Evolutionary conservation across 2,888 invertebrate genomes (phyloP), one percentile per base, ranked within the genome.

Genomic region (Lasioglossum marginatum): DNA sequence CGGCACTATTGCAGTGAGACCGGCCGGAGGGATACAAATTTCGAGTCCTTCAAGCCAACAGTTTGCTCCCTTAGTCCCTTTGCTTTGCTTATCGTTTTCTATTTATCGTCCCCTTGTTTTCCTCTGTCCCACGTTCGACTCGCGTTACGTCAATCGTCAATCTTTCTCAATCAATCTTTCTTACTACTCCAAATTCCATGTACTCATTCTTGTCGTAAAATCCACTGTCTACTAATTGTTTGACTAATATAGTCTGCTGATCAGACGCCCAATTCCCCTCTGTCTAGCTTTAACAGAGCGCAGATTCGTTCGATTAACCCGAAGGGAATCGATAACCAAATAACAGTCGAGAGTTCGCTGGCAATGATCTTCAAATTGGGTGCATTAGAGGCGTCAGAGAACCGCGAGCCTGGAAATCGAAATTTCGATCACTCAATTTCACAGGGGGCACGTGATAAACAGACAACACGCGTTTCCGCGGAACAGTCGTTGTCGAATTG

Each of bases 391-490:
- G 27, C 71, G 43, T 40, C 71, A 27, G 16, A 27, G 43, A 40
- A 23, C n/a, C 40, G 34, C n/a, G 40, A 71, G 27, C 8, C 27
- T 45, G 45, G 19, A 45, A 45, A 72, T 72, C 71, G 37, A 66
- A 45, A 45, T 72, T 31, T 16, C 71, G 71, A 71, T 71, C 27
- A 31, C 19, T 72, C 71, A 43, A 72, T 71, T 27, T 71, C 71
- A 27, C 43, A 16, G 14, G 63, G 63, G 31, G 31, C 2, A 14
- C 43, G 43, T 27, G 71, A 43, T 71, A 43, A 43, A 71, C 71
- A 43, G 43, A 43, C 43, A 71, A 43, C 43, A 43, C 71, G 43
- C 27, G 27, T n/a, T 37, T 43, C 31, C 71, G 71, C 71, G 71
- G n/a, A 71, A 71, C 43, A 27, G 43, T 43, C n/a, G 40, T 71